phyloP scores from a whole-genome alignment of 2,797 vertebrate species.

The Euthynnus affinis region DNA sequence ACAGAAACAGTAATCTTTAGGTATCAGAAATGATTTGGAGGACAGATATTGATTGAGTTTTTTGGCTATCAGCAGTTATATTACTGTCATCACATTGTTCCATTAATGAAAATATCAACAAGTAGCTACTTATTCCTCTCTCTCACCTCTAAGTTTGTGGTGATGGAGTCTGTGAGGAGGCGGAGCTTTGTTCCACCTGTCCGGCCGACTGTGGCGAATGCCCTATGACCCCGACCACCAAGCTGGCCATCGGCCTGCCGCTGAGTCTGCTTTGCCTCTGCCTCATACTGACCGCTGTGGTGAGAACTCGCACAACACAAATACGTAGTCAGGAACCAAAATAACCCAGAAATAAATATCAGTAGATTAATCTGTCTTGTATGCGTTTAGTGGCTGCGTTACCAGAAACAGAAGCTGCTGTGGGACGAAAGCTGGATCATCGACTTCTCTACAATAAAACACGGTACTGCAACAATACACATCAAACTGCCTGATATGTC shows the following conservation, averaged over 20 bases:
- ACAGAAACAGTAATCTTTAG: neutral
- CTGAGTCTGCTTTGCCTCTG: slow-evolving; percentile 84
- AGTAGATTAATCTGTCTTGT: neutral
- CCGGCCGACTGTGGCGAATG: slow-evolving; percentile 89
- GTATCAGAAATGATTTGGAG: too few species aligned
- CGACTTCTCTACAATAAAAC: slow-evolving; percentile 88
- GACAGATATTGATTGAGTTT: neutral
- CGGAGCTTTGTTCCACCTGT: slow-evolving; percentile 87
- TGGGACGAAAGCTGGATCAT: slow-evolving; percentile 93
- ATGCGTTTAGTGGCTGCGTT: slow-evolving; percentile 85
- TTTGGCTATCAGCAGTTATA: neutral
- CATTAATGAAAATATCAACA: neutral
- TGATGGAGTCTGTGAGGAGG: slow-evolving; percentile 86
- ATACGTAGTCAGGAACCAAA: neutral
- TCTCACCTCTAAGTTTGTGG: slow-evolving; percentile 80
- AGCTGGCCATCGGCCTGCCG: slow-evolving; percentile 84
- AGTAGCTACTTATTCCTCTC: neutral
- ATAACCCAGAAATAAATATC: neutral
- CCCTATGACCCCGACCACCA: slow-evolving; percentile 78
- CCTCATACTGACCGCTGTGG: slow-evolving; percentile 83
- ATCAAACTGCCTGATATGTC: neutral
- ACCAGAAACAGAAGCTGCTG: slow-evolving; percentile 91
- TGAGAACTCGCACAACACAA: slow-evolving; percentile 54
- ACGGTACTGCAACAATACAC: slow-evolving; percentile 73
- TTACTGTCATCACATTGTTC: neutral